A percentile compares a stretch with the other conserved stretches of the same genome.
Conservation (phyloP, 37 sponge, comb jelly and placozoan genomes). For the Haliclona indistincta region DNA sequence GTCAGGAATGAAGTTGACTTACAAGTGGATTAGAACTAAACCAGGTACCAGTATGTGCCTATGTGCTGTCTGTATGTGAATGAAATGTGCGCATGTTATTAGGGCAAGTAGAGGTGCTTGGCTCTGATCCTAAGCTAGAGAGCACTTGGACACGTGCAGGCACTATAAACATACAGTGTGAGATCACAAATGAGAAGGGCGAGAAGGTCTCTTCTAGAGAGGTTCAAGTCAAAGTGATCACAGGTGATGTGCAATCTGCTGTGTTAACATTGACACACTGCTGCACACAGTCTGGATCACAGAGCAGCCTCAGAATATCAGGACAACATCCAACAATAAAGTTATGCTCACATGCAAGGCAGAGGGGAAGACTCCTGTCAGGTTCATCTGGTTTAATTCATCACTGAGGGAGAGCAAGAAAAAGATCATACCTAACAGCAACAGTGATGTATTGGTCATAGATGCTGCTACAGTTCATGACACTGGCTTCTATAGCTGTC, state of each 20-base stretch:
- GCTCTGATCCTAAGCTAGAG: too few species aligned
- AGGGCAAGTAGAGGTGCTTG: too few species aligned
- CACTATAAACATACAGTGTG: too few species aligned
- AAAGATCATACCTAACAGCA: neutral
- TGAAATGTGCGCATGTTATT: too few species aligned
- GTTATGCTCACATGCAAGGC: constrained; percentile 16
- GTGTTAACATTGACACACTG: too few species aligned
- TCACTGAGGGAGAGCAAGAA: neutral
- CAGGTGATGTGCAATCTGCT: neutral
- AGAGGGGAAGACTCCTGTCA: constrained; percentile 8
- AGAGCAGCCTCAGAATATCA: constrained; percentile 7
- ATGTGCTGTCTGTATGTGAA: too few species aligned
- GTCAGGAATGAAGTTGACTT: neutral
- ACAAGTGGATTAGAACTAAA: neutral
- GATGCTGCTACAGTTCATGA: neutral
- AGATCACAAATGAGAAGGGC: too few species aligned
- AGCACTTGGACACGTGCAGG: too few species aligned
- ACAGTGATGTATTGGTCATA: constrained; percentile 4
- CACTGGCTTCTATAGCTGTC: constrained; percentile 47
- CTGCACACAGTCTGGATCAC: constrained; percentile 43
- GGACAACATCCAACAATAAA: neutral
- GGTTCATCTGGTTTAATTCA: constrained; percentile 29
- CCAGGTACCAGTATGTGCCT: too few species aligned
- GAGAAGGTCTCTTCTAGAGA: too few species aligned
- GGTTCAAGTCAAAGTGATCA: neutral